These are phyloP conservation scores for Procambarus virginalis DNA, from an alignment of 1,140 invertebrate genomes.

Conservation along the genomic window DNA sequence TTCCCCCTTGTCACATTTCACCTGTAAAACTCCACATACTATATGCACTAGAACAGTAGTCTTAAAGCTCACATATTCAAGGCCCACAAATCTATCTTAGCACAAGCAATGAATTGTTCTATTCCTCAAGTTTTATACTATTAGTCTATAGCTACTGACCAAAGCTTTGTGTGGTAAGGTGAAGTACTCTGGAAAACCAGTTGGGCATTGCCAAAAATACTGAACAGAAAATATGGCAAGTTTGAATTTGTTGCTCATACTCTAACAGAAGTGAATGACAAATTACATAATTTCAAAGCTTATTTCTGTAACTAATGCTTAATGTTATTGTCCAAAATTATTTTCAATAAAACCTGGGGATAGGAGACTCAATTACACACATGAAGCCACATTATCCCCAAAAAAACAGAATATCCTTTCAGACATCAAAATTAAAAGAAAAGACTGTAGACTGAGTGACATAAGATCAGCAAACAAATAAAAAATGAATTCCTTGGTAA, in stretches of 20 bases:
- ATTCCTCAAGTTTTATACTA: not conserved
- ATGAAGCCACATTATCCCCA: slow-evolving; percentile 47
- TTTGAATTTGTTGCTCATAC: not conserved
- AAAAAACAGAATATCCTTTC: slow-evolving; percentile 40
- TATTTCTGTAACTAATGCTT: not conserved
- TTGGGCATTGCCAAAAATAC: not conserved
- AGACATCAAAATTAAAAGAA: slow-evolving; percentile 13
- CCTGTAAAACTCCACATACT: not conserved
- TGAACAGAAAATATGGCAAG: not conserved
- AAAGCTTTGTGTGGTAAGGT: not conserved
- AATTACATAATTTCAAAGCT: not conserved
- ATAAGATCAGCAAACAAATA: not conserved
- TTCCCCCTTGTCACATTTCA: slow-evolving; percentile 10
- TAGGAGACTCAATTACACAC: slow-evolving; percentile 15
- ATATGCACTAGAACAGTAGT: slow-evolving; percentile 20
- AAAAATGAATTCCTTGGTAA: not conserved
- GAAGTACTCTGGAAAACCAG: not conserved
- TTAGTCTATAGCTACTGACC: not conserved
- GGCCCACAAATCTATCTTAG: not conserved
- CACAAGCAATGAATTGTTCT: not conserved
- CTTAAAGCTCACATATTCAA: not conserved
- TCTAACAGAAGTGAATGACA: not conserved
- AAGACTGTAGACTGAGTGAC: not conserved
- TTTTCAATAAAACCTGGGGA: not conserved
- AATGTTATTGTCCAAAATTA: slow-evolving; percentile 8